These are phyloP conservation scores for Nycticorax nycticorax DNA, from an alignment of 2,113 vertebrate species.

Conservation along the genomic window DNA sequence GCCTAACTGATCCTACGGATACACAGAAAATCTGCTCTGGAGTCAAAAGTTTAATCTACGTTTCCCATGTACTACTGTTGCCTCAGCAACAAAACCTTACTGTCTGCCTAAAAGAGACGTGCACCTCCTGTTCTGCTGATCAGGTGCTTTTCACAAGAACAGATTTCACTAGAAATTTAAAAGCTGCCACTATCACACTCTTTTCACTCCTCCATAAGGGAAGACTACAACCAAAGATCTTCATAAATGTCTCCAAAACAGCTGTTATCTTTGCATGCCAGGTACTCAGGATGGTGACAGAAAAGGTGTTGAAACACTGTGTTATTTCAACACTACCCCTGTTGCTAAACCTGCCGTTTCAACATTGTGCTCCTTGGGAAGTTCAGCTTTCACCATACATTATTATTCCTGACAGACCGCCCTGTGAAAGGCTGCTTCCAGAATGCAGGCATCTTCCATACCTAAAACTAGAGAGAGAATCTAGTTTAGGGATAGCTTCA, in stretches of 20 bases:
- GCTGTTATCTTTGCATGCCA: neutral
- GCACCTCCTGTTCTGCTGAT: neutral
- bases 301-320: neutral
- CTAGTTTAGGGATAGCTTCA: neutral
- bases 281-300: neutral
- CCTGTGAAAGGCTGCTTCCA: neutral
- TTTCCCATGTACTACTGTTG: neutral
- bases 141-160: conserved; percentile 14
- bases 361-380: neutral
- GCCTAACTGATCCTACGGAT: neutral
- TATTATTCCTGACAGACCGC: neutral
- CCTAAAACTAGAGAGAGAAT: neutral
- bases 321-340: neutral
- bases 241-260: neutral
- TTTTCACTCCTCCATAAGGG: neutral
- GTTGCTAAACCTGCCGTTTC: neutral
- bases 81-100: conserved; percentile 5
- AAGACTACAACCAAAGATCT: neutral
- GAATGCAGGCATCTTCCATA: neutral
- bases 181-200: neutral
- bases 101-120: neutral
- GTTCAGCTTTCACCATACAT: neutral
- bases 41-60: neutral
- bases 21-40: neutral
- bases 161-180: neutral